Conservation (phyloP, 2,888 invertebrate genomes). For the Oxyteleia sp. region DNA sequence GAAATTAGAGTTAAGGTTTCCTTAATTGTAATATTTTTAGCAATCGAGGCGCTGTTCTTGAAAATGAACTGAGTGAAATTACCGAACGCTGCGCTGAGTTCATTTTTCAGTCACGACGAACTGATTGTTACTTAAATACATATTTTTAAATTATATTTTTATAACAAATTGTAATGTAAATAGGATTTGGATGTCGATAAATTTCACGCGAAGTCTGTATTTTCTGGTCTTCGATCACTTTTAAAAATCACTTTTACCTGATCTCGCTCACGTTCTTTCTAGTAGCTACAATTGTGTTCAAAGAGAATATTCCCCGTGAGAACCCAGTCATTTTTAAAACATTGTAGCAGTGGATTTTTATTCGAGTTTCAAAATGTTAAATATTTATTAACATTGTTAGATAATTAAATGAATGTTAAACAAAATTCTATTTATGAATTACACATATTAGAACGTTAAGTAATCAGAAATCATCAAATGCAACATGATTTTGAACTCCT, state of each 20-base stretch:
- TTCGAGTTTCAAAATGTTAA: no score
- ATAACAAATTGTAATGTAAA: constrained; percentile 6
- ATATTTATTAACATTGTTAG: no score
- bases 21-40: not conserved
- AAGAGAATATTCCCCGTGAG: constrained; percentile 11
- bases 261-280: constrained; percentile 15
- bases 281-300: constrained; percentile 8
- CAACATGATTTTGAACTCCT: no score
- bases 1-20: not conserved
- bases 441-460: no score
- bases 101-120: not conserved
- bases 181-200: not conserved
- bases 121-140: constrained; percentile 6
- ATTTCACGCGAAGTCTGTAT: not conserved
- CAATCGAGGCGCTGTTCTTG: not conserved
- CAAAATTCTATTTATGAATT: no score
- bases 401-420: no score
- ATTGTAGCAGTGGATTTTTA: no score
- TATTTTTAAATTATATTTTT: constrained; percentile 26
- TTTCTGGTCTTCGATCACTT: not conserved
- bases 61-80: not conserved
- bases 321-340: no score
- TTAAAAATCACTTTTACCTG: not conserved
- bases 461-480: no score
- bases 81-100: not conserved